Evolutionary conservation across 2,797 vertebrate species (phyloP), one percentile per base, ranked within the genome.

Genomic region (Hydrolagus colliei): DNA sequence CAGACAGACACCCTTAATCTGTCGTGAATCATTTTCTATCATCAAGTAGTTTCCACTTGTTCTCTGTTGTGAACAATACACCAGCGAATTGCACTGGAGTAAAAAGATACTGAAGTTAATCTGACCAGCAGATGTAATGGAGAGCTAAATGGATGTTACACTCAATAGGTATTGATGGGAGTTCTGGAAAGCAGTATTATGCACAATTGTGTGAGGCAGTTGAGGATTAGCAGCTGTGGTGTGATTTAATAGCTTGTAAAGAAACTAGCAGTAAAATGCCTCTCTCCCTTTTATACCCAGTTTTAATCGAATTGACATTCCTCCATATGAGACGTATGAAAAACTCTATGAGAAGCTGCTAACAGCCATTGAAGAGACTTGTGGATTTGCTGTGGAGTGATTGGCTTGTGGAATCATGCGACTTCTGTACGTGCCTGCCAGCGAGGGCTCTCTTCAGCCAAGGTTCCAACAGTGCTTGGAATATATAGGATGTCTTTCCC

Each of bases 241-340:
- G 14, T 32, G 14, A 82, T 20, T 65, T 41, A 41, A 18, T 18
- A 18, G 7, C 79, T 68, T 62, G 32, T 18, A 8, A 79, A 13
- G 73, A 63, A 32, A 5, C 32, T 22, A 14, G 14, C 22, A 80
- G 27, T 82, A 71, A 82, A 35, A 41, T 71, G 87, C 61, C 88
- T 73, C 68, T 89, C 65, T 90, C 86, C 86, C 89, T 86, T 88
- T 67, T 89, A 1, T 88, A 87, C 86, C 27, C 92, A 99, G 97
- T 91, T 99, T 99, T 90, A 99, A 99, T 90, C 94, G 97, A 90
- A 96, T 99, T 82, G 97, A 99, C 96, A 97, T 99, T 95, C 97
- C 97, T 85, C 96, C 96, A 0, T 99, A 99, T 1, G 97, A 99
- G 92, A 95, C 91, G 89, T 98, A 98, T 16, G 97, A 99, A 89